These are phyloP conservation scores for Urechis unicinctus DNA, from an alignment of 2,888 invertebrate species.

Conservation along the genomic window DNA sequence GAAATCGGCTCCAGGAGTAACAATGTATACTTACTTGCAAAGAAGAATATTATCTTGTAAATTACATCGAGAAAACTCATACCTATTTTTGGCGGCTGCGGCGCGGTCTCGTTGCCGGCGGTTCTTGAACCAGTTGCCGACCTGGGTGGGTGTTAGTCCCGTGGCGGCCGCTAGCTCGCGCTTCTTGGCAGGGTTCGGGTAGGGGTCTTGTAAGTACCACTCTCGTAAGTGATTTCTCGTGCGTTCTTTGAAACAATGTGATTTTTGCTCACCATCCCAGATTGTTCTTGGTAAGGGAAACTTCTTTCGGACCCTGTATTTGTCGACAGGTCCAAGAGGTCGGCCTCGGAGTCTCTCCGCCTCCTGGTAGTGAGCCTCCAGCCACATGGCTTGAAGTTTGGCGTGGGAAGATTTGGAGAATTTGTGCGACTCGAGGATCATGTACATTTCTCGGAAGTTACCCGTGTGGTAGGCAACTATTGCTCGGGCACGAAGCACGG, in stretches of 20 bases:
- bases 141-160: slow-evolving; percentile 85
- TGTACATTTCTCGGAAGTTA: slow-evolving; percentile 80
- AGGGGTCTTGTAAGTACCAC: slow-evolving; percentile 85
- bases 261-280: slow-evolving; percentile 95
- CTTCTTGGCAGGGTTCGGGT: slow-evolving; percentile 92
- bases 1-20: too few relatives aligned
- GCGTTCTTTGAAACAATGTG: slow-evolving; percentile 89
- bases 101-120: slow-evolving; percentile 79
- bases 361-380: slow-evolving; percentile 91
- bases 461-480: slow-evolving; percentile 86
- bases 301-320: slow-evolving; percentile 88
- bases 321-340: slow-evolving; percentile 88
- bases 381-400: slow-evolving; percentile 84
- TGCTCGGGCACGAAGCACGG: slow-evolving; percentile 77
- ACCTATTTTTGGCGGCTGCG: slow-evolving; percentile 95
- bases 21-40: too few relatives aligned
- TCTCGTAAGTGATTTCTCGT: slow-evolving; percentile 89
- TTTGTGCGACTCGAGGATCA: slow-evolving; percentile 81
- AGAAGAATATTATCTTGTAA: too few relatives aligned
- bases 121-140: slow-evolving; percentile 91
- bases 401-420: slow-evolving; percentile 84
- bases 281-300: slow-evolving; percentile 85
- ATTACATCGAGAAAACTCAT: slow-evolving; percentile 43
- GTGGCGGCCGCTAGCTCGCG: slow-evolving; percentile 84
- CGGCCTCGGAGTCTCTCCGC: slow-evolving; percentile 83